A percentile compares a stretch with the other conserved stretches of the same genome.
These are phyloP conservation scores for Dicycla oo DNA, from an alignment of 2,888 invertebrate genomes.

Conservation along the genomic window DNA sequence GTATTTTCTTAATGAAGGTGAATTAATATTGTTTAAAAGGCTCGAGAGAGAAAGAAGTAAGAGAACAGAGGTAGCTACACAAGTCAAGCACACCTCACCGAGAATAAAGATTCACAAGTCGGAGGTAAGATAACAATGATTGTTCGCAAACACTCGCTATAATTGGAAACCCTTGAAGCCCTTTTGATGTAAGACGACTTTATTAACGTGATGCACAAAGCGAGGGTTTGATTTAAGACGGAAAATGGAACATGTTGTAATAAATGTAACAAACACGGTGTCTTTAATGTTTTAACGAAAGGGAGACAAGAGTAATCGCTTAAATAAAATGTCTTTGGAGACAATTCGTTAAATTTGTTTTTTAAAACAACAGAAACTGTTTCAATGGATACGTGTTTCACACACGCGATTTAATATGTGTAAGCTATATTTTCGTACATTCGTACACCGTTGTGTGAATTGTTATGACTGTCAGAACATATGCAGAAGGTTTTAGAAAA, in stretches of 20 bases:
- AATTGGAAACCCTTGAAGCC: constrained; percentile 67
- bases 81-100: constrained; percentile 63
- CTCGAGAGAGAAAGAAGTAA: constrained; percentile 45
- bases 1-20: constrained; percentile 45
- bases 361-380: constrained; percentile 30
- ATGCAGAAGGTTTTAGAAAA: too few species aligned
- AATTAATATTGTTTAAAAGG: constrained; percentile 55
- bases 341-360: constrained; percentile 35
- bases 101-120: constrained; percentile 65
- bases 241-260: constrained; percentile 34
- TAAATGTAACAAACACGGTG: constrained; percentile 34
- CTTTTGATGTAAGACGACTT: constrained; percentile 69
- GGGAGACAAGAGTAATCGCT: constrained; percentile 17
- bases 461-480: constrained; percentile 1
- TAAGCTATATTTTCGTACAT: constrained; percentile 19
- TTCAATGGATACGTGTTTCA: constrained; percentile 29
- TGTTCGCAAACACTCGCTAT: constrained; percentile 70
- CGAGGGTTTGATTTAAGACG: constrained; percentile 66
- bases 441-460: constrained; percentile 6
- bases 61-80: constrained; percentile 58
- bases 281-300: constrained; percentile 26
- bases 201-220: constrained; percentile 69
- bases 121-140: constrained; percentile 72
- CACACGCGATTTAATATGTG: constrained; percentile 34
- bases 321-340: constrained; percentile 31